Evolutionary conservation across 2,888 invertebrate species (phyloP).

Genomic region (Protula sp.): DNA sequence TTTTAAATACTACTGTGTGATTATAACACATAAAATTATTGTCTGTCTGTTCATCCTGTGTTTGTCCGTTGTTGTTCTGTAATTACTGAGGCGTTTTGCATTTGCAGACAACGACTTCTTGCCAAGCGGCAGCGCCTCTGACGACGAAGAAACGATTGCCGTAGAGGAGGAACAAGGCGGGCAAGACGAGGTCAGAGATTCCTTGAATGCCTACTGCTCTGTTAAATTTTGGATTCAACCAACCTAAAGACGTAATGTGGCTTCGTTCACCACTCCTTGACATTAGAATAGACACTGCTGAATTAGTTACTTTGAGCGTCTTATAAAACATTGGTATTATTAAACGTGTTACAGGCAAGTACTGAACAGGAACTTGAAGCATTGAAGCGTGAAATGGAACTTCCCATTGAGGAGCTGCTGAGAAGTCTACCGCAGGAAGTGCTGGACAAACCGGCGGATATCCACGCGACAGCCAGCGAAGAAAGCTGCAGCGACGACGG

Average conservation of each 20-base stretch:
- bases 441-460: conserved; percentile 56
- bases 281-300: no score
- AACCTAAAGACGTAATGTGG: no score
- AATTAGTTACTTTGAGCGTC: no score
- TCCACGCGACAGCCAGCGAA: conserved; percentile 5
- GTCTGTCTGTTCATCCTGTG: neutral
- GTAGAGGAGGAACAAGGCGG: conserved; percentile 65
- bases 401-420: conserved; percentile 81
- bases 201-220: no score
- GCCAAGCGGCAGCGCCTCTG: conserved; percentile 67
- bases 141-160: conserved; percentile 88
- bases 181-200: conserved; percentile 58
- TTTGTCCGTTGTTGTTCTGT: neutral
- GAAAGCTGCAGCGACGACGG: conserved; percentile 13
- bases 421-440: conserved; percentile 72
- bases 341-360: no score
- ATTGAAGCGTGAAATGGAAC: conserved; percentile 80
- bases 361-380: conserved; percentile 68
- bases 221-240: no score
- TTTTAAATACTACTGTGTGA: no score
- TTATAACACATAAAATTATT: no score
- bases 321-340: no score
- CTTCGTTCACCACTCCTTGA: no score
- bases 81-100: neutral
- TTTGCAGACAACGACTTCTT: conserved; percentile 68